Evolutionary conservation across 2,797 vertebrate species (phyloP).

Genomic region (Emys orbicularis): DNA sequence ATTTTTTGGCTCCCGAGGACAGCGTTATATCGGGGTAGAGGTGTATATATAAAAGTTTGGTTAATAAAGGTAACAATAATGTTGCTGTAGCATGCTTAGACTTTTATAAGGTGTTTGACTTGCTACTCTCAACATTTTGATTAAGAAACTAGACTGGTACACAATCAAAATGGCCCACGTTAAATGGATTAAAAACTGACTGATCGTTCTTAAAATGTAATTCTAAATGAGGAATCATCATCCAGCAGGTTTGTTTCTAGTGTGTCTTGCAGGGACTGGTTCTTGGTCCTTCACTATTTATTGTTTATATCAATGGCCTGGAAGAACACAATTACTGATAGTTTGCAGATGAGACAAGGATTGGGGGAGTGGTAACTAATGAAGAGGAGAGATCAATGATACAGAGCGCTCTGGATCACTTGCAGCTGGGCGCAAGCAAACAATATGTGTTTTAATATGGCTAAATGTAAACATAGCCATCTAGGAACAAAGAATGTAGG

Average conservation of each 20-base stretch:
- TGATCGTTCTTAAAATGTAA: not conserved
- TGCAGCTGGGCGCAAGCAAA: not conserved
- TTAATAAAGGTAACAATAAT: not conserved
- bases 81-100: no score
- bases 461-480: accelerated
- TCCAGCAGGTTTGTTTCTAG: accelerated
- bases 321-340: not conserved
- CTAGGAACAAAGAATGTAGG: not conserved
- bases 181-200: not conserved
- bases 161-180: not conserved
- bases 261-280: accelerated
- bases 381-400: not conserved
- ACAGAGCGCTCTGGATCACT: not conserved
- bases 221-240: not conserved
- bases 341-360: not conserved
- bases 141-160: not conserved
- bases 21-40: no score
- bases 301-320: not conserved
- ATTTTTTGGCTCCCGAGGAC: no score
- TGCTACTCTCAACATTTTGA: not conserved
- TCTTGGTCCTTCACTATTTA: not conserved
- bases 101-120: no score
- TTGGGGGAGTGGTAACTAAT: not conserved
- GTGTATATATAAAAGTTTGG: not conserved
- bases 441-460: not conserved